Evolutionary conservation across 2,888 invertebrate species (phyloP).

Genomic region (Parochlus steinenii): DNA sequence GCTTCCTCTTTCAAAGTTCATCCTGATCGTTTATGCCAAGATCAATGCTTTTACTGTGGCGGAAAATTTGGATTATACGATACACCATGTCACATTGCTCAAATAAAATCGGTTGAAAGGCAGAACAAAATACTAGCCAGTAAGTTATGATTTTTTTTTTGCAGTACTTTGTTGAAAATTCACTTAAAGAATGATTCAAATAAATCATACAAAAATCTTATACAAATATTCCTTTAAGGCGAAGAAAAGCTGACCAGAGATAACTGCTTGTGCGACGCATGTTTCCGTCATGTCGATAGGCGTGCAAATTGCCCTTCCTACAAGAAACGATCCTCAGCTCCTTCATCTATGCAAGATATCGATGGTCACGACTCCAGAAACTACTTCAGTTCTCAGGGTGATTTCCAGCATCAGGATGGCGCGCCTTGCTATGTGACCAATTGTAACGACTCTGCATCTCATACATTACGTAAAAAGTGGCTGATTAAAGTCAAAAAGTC

Average conservation of each 20-base stretch:
- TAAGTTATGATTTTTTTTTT: slow-evolving; percentile 31
- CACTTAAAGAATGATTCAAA: neutral
- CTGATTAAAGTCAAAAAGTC: slow-evolving; percentile 50
- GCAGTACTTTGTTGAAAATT: neutral
- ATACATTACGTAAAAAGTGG: slow-evolving; percentile 55
- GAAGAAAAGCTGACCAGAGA: slow-evolving; percentile 69
- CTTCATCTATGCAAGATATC: slow-evolving; percentile 18
- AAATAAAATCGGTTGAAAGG: slow-evolving; percentile 65
- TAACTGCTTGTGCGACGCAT: slow-evolving; percentile 75
- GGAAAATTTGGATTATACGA: slow-evolving; percentile 75
- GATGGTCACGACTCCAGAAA: too few species aligned
- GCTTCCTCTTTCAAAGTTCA: slow-evolving; percentile 77
- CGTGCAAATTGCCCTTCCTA: slow-evolving; percentile 59
- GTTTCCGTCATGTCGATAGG: slow-evolving; percentile 70
- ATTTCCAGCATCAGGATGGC: slow-evolving; percentile 24
- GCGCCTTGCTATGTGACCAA: slow-evolving; percentile 43
- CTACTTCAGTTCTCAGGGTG: neutral
- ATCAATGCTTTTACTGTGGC: slow-evolving; percentile 75
- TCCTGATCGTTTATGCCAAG: slow-evolving; percentile 63
- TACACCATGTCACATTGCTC: slow-evolving; percentile 75
- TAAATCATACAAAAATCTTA: neutral
- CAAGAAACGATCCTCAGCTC: slow-evolving; percentile 34
- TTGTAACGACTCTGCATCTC: slow-evolving; percentile 40
- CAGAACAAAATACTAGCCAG: slow-evolving; percentile 63
- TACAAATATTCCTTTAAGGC: slow-evolving; percentile 28